Conservation (phyloP, 2,113 vertebrate species). For the Gila orcuttii region DNA sequence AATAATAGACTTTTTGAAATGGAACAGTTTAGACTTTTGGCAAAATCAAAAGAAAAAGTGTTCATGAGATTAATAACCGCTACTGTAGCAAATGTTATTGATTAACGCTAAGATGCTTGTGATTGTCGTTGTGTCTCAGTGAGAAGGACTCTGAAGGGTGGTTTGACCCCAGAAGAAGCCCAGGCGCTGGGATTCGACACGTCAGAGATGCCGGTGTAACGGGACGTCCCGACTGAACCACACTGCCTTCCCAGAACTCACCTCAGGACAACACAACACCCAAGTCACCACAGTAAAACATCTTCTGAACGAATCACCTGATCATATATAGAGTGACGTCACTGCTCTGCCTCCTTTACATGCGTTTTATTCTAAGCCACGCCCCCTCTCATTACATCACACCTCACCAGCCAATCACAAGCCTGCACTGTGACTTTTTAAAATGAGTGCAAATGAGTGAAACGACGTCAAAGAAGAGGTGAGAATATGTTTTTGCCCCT, state of each 20-base stretch:
- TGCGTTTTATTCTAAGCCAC: neutral
- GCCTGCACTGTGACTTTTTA: neutral
- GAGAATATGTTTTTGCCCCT: neutral
- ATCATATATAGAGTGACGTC: neutral
- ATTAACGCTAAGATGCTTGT: too few species aligned
- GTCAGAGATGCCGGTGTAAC: conserved; percentile 82
- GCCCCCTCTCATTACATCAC: neutral
- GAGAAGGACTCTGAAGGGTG: conserved; percentile 91
- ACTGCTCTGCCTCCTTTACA: neutral
- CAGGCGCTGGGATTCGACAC: conserved; percentile 88
- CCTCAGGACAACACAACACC: neutral
- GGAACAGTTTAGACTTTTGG: too few species aligned
- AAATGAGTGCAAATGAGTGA: neutral
- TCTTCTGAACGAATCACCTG: neutral
- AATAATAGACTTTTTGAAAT: too few species aligned
- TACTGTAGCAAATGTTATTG: too few species aligned
- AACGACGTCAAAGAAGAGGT: neutral
- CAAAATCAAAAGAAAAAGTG: too few species aligned
- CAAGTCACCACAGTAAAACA: neutral
- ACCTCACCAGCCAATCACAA: neutral
- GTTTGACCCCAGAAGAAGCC: conserved; percentile 91
- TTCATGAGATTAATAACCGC: neutral
- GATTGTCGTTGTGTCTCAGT: conserved; percentile 69
- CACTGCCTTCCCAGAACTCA: conserved; percentile 17
- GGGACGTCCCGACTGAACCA: neutral